Conservation (phyloP, 1,140 invertebrate species). For the Drosophila sturtevanti region DNA sequence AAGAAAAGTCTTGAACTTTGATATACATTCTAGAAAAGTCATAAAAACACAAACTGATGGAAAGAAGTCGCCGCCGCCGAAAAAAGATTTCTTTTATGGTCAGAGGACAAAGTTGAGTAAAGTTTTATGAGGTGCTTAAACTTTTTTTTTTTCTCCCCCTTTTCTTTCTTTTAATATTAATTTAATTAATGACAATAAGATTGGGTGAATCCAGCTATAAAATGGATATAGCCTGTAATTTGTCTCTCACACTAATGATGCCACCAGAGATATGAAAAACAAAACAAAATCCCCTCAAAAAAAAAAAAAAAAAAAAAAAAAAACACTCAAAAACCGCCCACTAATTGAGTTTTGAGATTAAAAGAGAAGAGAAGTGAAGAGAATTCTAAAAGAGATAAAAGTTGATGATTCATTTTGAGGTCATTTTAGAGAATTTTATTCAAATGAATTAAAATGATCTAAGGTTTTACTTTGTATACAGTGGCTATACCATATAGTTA, state of each 20-base stretch:
- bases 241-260: constrained; percentile 21
- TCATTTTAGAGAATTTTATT: constrained; percentile 2
- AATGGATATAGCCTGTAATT: constrained; percentile 20
- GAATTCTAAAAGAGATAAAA: too few relatives aligned
- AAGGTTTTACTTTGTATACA: constrained; percentile 37
- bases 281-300: background rate
- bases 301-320: constrained; percentile 4
- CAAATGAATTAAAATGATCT: background rate
- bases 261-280: constrained; percentile 4
- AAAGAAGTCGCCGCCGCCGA: background rate
- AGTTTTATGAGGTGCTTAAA: constrained; percentile 45
- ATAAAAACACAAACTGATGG: constrained; percentile 39
- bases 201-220: constrained; percentile 22
- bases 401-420: constrained; percentile 18
- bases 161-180: constrained; percentile 42
- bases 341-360: constrained; percentile 20
- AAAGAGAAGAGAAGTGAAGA: background rate
- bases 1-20: constrained; percentile 42
- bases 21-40: constrained; percentile 27
- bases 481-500: background rate
- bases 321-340: constrained; percentile 41
- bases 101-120: constrained; percentile 28
- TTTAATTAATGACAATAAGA: constrained; percentile 54
- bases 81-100: background rate
- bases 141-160: background rate